phyloP scores from a whole-genome alignment of 2,888 invertebrate genomes.

The Bibio marci region DNA sequence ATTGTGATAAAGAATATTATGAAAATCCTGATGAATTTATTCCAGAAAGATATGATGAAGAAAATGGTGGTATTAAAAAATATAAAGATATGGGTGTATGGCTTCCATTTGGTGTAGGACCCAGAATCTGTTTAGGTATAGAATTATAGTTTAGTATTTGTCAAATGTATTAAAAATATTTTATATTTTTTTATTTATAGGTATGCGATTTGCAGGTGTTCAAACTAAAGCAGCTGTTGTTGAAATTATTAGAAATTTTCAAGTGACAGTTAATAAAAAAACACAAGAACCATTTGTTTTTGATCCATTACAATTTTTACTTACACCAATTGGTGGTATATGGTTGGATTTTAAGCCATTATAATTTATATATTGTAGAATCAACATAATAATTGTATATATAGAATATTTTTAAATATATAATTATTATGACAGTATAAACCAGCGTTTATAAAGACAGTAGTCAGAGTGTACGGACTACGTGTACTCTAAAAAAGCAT shows the following conservation, averaged over 20 bases:
- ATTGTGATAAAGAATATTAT: constrained; percentile 4
- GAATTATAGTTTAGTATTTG: not conserved
- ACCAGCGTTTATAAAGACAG: too few species aligned
- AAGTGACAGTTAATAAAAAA: not conserved
- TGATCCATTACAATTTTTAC: not conserved
- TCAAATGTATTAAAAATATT: not conserved
- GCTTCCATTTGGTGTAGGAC: constrained; percentile 7
- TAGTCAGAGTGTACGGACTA: too few species aligned
- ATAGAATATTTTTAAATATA: too few species aligned
- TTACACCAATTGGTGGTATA: constrained; percentile 2
- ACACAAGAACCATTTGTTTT: constrained; percentile 1
- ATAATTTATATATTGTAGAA: not conserved
- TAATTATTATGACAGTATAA: too few species aligned
- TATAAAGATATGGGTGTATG: constrained; percentile 6
- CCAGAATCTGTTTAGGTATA: constrained; percentile 3
- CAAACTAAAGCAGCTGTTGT: constrained; percentile 4
- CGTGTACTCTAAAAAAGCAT: too few species aligned
- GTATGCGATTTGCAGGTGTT: constrained; percentile 1
- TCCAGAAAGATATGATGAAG: constrained; percentile 6
- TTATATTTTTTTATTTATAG: too few species aligned
- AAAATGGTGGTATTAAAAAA: constrained; percentile 7
- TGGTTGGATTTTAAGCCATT: constrained; percentile 3
- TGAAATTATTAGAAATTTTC: constrained; percentile 2
- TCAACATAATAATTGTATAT: too few species aligned
- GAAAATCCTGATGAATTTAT: constrained; percentile 5